These are phyloP conservation scores for Seriola rivoliana DNA, from an alignment of 2,113 vertebrate genomes.

Conservation along the genomic window DNA sequence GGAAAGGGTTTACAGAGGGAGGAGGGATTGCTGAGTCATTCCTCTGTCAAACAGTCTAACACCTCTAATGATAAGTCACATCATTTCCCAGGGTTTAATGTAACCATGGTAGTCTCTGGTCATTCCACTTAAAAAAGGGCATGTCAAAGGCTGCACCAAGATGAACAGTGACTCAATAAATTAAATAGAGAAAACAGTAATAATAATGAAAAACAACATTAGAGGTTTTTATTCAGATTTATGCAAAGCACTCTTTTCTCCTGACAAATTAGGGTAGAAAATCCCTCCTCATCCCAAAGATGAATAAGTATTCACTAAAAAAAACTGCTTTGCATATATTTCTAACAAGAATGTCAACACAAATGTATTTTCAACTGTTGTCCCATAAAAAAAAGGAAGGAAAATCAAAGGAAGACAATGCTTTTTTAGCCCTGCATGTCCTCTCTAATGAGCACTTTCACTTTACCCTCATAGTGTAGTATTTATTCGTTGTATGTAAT, in stretches of 20 bases:
- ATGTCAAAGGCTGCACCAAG: background rate
- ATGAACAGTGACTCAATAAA: background rate
- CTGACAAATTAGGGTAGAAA: conserved; percentile 20
- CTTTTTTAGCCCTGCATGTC: background rate
- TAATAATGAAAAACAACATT: conserved; percentile 19
- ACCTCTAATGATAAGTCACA: background rate
- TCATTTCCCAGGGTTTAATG: conserved; percentile 1
- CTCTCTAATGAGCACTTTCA: conserved; percentile 47
- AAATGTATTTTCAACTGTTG: background rate
- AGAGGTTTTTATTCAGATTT: conserved; percentile 15
- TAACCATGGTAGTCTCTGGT: conserved; percentile 2
- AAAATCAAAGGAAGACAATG: background rate
- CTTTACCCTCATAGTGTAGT: conserved; percentile 9
- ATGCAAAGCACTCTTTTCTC: conserved; percentile 35
- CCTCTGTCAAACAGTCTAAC: background rate
- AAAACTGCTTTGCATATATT: conserved; percentile 27
- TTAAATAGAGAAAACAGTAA: background rate
- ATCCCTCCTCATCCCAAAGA: conserved; percentile 1
- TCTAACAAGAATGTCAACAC: background rate
- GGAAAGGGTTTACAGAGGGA: background rate
- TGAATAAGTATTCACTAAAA: background rate
- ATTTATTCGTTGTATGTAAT: conserved; percentile 43
- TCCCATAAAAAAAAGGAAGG: background rate
- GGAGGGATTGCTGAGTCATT: background rate
- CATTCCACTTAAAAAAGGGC: background rate